phyloP scores from a whole-genome alignment of 2,797 vertebrate genomes.

The Coccyzus lansbergi region DNA sequence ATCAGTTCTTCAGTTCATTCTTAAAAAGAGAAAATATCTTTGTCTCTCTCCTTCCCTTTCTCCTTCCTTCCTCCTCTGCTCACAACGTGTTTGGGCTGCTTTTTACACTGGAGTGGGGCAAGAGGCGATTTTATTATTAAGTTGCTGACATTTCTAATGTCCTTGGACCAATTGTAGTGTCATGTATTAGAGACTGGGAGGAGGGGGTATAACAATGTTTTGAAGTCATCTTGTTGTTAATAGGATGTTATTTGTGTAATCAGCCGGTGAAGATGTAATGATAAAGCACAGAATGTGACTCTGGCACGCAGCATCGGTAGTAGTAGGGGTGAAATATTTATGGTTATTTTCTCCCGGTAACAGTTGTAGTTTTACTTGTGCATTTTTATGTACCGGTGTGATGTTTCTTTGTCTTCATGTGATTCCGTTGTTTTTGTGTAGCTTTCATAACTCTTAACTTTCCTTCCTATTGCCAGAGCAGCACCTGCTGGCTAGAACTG shows the following conservation, averaged over 20 bases:
- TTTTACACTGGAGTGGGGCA: neutral
- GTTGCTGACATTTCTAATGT: neutral
- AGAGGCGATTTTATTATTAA: neutral
- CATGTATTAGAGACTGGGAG: neutral
- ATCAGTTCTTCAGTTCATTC: neutral
- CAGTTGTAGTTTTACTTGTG: slow-evolving; percentile 11
- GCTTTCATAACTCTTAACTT: neutral
- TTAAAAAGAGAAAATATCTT: neutral
- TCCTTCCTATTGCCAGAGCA: slow-evolving; percentile 55
- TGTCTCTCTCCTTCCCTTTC: neutral
- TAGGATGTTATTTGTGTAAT: slow-evolving; percentile 15
- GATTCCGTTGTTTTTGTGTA: neutral
- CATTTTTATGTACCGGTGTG: neutral
- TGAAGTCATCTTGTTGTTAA: slow-evolving; percentile 9
- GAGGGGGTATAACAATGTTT: neutral
- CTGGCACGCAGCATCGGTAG: neutral
- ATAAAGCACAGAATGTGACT: neutral
- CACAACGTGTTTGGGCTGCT: neutral
- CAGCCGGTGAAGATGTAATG: neutral
- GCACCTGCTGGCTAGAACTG: slow-evolving; percentile 57
- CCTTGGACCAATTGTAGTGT: neutral
- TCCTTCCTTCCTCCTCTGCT: neutral
- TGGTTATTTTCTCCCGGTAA: neutral
- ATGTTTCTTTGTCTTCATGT: slow-evolving; percentile 25
- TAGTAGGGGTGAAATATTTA: neutral